Conservation (phyloP, 2,888 invertebrate genomes). For the Megamerina dolium region DNA sequence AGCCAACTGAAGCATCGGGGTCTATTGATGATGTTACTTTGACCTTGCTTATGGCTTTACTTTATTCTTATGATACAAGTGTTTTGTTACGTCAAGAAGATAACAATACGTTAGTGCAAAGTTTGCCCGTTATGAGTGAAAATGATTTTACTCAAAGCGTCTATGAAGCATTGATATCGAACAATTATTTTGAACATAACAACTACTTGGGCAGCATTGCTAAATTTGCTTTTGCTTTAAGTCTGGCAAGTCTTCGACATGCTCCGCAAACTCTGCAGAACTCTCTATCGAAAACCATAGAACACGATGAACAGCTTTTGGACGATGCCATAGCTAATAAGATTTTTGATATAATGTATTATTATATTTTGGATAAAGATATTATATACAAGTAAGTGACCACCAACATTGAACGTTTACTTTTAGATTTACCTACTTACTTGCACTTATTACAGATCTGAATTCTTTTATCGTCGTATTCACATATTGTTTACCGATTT, state of each 20-base stretch:
- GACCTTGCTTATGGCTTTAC: slow-evolving; percentile 72
- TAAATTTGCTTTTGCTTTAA: slow-evolving; percentile 65
- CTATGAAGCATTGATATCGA: slow-evolving; percentile 51
- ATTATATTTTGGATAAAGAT: slow-evolving; percentile 64
- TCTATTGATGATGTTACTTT: slow-evolving; percentile 73
- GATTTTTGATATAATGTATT: slow-evolving; percentile 74
- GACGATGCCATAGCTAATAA: slow-evolving; percentile 72
- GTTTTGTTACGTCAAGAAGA: slow-evolving; percentile 70
- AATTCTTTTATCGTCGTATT: slow-evolving; percentile 76
- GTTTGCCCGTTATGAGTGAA: slow-evolving; percentile 61
- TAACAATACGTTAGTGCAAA: slow-evolving; percentile 65
- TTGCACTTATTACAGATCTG: slow-evolving; percentile 52
- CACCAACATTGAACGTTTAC: neutral
- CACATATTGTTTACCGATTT: slow-evolving; percentile 87
- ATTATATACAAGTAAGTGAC: slow-evolving; percentile 56
- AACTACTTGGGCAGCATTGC: slow-evolving; percentile 53
- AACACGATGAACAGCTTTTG: slow-evolving; percentile 74
- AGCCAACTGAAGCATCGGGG: slow-evolving; percentile 57
- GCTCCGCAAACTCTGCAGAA: slow-evolving; percentile 54
- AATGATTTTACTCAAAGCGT: slow-evolving; percentile 53
- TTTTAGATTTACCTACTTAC: neutral
- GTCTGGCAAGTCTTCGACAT: slow-evolving; percentile 59
- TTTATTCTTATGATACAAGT: slow-evolving; percentile 79
- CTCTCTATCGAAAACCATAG: slow-evolving; percentile 52
- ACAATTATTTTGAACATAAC: slow-evolving; percentile 29